Base-by-base conservation (phyloP, 2,888 invertebrate species). In the Harpagoxenus sublaevis region DNA sequence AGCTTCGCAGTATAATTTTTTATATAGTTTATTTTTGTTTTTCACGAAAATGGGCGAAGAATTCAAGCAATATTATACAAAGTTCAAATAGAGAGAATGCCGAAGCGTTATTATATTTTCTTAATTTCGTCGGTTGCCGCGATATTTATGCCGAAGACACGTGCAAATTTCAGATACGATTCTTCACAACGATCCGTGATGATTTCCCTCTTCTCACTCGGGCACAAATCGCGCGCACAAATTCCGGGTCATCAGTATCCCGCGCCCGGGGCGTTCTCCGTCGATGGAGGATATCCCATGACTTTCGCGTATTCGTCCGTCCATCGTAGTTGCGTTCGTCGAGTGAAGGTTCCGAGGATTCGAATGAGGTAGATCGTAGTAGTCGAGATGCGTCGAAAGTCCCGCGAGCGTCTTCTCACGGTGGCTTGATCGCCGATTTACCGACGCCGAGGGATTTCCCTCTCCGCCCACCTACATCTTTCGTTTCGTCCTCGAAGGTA, bases 401-500 rank as follows among this genome's bases (percentile, higher is more conserved):
- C 84, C 86, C 85, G 77, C 60, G 84, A 86, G 86, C 87, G 75
- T 90, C 89, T 91, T 91, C 91, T 92, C 91, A 92, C 92, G 91
- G 83, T 91, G 86, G 70, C 81, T 91, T 75, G 68, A 82, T 68
- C 62, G 3, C 45, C 62, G 87, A 86, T 84, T 77, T 87, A 65
- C 42, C 12, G 42, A 23, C 65, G 39, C 42, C 70, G 84, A 23
- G 23, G 0, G 23, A 87, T 84, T 77, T 87, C 82, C 53, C 79
- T 74, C 51, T 31, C 42, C 39, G 68, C 77, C 63, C 62, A 63
- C 84, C 77, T 48, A 60, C 45, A 42, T 57, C 62, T 55, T 45
- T 42, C 28, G 18, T 79, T 62, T 70, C 45, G 73, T 65, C 63
- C 60, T 66, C 82, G 23, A 45, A 18, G 71, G 12, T 62, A 39